Conservation (phyloP, 2,113 vertebrate species). For the Empidonax traillii region DNA sequence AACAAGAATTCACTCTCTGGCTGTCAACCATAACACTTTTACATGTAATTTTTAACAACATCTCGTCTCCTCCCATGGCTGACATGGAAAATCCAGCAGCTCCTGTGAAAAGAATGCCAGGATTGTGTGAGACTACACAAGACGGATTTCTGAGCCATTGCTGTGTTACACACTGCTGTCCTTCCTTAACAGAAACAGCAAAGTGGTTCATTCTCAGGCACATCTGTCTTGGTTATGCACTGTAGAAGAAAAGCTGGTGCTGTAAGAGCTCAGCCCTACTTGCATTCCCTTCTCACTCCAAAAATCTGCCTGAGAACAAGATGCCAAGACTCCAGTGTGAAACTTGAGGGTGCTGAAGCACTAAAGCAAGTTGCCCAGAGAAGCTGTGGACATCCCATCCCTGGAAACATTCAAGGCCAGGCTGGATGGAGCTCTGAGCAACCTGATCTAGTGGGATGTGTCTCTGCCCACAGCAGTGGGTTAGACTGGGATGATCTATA, state of each 20-base stretch:
- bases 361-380: background rate
- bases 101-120: background rate
- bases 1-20: background rate
- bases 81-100: background rate
- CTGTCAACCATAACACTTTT: background rate
- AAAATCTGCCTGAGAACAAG: background rate
- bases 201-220: background rate
- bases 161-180: background rate
- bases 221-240: rapidly evolving
- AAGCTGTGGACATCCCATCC: rapidly evolving
- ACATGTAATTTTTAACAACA: background rate
- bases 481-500: background rate
- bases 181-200: background rate
- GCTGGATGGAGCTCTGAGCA: background rate
- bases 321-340: background rate
- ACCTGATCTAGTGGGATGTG: background rate
- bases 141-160: background rate
- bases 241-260: background rate
- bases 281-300: background rate
- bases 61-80: background rate
- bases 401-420: background rate
- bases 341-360: background rate
- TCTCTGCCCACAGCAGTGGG: background rate
- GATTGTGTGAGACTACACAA: background rate
- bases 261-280: background rate